These are phyloP conservation scores for Salarias fasciatus DNA, from an alignment of 2,797 vertebrate species.

Conservation along the genomic window DNA sequence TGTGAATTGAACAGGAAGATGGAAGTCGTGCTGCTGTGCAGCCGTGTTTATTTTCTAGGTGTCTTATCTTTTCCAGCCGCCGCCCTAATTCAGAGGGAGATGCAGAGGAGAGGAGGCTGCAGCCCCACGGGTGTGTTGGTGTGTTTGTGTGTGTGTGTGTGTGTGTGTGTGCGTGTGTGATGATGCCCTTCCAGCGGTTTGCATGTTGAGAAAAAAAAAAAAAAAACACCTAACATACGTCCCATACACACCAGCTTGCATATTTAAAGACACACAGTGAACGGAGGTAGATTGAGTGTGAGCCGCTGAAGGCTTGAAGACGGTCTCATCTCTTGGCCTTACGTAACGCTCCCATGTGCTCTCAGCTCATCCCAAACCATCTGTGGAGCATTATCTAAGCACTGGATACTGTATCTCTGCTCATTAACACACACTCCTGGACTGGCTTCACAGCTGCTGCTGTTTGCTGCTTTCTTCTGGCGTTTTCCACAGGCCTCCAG, in stretches of 20 bases:
- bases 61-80: constrained; percentile 56
- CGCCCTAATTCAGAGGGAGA: constrained; percentile 20
- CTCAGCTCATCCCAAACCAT: constrained; percentile 64
- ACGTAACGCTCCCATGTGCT: constrained; percentile 69
- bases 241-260: constrained; percentile 1
- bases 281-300: too few species aligned
- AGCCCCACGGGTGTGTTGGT: too few species aligned
- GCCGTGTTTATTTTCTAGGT: constrained; percentile 40
- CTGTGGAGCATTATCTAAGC: constrained; percentile 65
- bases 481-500: too few species aligned
- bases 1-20: constrained; percentile 10
- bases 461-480: constrained; percentile 31
- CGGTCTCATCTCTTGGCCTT: constrained; percentile 51
- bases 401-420: constrained; percentile 38
- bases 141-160: too few species aligned
- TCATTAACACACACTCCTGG: constrained; percentile 57
- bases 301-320: constrained; percentile 48
- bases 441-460: constrained; percentile 5
- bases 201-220: too few species aligned
- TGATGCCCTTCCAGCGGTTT: too few species aligned
- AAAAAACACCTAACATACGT: too few species aligned
- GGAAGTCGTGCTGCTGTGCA: constrained; percentile 12
- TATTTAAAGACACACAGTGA: constrained; percentile 10
- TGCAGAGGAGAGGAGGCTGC: constrained; percentile 14
- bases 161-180: too few species aligned